Conservation (phyloP, 2,797 vertebrate genomes). For the Chelidonichthys spinosus region DNA sequence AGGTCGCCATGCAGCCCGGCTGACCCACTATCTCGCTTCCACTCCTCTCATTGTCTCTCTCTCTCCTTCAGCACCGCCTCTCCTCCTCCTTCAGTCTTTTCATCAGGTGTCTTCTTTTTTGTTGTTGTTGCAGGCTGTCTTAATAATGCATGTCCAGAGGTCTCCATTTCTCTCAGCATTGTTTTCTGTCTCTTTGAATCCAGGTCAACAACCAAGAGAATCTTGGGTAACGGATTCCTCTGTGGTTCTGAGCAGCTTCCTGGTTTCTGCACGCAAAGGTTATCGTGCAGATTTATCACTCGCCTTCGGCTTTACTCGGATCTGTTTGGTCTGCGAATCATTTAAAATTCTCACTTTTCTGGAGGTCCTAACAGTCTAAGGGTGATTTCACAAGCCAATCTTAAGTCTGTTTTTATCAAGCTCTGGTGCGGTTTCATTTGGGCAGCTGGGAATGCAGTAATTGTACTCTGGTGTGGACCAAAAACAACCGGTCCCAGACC, state of each 20-base stretch:
- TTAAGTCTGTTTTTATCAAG: neutral
- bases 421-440: too few relatives aligned
- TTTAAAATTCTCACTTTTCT: neutral
- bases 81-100: constrained; percentile 18
- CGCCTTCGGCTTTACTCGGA: neutral
- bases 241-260: neutral
- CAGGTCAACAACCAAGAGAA: constrained; percentile 57
- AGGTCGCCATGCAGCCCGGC: constrained; percentile 28
- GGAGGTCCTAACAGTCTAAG: neutral
- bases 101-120: constrained; percentile 40
- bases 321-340: neutral
- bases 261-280: constrained; percentile 37
- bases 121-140: constrained; percentile 36
- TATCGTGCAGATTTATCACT: neutral
- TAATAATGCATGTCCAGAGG: constrained; percentile 66
- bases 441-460: neutral
- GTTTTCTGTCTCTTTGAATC: constrained; percentile 53
- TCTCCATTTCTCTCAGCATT: constrained; percentile 51
- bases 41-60: constrained; percentile 9
- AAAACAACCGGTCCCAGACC: neutral
- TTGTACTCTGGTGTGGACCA: neutral
- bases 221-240: constrained; percentile 18
- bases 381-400: neutral
- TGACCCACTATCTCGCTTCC: constrained; percentile 10
- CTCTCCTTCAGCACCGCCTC: constrained; percentile 6